Evolutionary conservation across 2,888 invertebrate species (phyloP), one percentile per base, ranked within the genome.

Genomic region (Thera obeliscata): DNA sequence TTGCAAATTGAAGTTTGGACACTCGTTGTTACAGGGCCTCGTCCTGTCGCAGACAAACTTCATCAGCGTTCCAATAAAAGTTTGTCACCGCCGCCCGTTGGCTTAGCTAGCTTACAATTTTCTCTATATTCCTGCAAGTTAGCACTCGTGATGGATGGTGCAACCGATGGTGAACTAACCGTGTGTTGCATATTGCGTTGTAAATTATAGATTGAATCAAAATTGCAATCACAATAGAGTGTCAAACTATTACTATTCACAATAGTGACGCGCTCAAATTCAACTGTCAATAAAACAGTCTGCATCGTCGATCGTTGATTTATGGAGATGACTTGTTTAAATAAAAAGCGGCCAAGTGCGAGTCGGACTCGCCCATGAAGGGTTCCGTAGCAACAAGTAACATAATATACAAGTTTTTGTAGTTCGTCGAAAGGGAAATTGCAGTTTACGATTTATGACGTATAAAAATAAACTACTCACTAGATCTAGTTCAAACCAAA

Each of bases 1-100:
- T 65, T 65, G 49, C 41, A 49, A 60, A 65, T 56, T n/a, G 56
- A 0, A 35, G 57, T 57, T 64, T 22, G 43, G 57, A 64, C 52
- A 52, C 43, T 56, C 49, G 49, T 50, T 33, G 49, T 50, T 33
- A 49, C 11, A 55, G 33, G 41, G 36, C 1, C 22, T 12, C 36
- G 22, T 43, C 12, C 38, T 12, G 38, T 56, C 56, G 9, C 22
- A 33, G 7, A 1, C 9, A 2, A 56, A 56, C 41, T 43, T 43
- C 8, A 9, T 22, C 12, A 41, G 8, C 22, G 7, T 43, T 56
- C 43, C 43, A 22, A 56, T 56, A 12, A 41, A 36, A 41, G 12
- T n/a, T 55, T 33, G 8, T 52, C 52, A 22, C 22, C 22, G 1
- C 33, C 9, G 9, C 2, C 8, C 1, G 33, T 52, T 33, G 22